These are phyloP conservation scores for Parazoanthus atlanticus DNA, from an alignment of 92 coral and sea anemone genomes.

Conservation along the genomic window DNA sequence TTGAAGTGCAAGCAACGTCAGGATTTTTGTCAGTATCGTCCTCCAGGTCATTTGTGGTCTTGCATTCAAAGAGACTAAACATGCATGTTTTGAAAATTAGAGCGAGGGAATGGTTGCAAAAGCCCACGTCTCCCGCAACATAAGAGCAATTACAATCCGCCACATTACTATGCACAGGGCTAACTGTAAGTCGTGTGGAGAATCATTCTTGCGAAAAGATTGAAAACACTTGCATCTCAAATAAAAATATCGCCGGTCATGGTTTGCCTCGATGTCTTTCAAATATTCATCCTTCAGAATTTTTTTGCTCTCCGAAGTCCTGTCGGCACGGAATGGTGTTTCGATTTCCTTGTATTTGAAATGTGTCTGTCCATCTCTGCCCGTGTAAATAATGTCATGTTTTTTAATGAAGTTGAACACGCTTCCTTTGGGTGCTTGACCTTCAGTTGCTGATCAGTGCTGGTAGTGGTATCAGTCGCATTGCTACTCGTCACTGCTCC, in stretches of 20 bases:
- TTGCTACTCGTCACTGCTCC: neutral
- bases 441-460: neutral
- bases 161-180: conserved; percentile 60
- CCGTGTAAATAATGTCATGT: conserved; percentile 43
- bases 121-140: conserved; percentile 58
- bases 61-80: conserved; percentile 48
- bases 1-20: conserved; percentile 47
- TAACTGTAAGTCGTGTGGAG: conserved; percentile 48
- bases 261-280: conserved; percentile 43
- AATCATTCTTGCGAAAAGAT: conserved; percentile 54
- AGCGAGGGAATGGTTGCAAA: conserved; percentile 52
- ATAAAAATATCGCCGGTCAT: conserved; percentile 52
- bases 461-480: neutral
- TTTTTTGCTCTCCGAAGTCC: conserved; percentile 54
- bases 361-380: conserved; percentile 45
- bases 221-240: conserved; percentile 50
- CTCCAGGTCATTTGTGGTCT: conserved; percentile 41
- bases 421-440: conserved; percentile 36
- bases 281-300: conserved; percentile 60
- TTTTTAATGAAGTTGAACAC: conserved; percentile 26
- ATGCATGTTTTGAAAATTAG: conserved; percentile 64
- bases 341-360: conserved; percentile 24
- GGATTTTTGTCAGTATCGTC: conserved; percentile 56
- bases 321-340: conserved; percentile 55
- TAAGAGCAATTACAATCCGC: conserved; percentile 45